Evolutionary conservation across 92 coral and sea anemone genomes (phyloP), one percentile per base, ranked within the genome.

Genomic region (Epizoanthus stellaris): DNA sequence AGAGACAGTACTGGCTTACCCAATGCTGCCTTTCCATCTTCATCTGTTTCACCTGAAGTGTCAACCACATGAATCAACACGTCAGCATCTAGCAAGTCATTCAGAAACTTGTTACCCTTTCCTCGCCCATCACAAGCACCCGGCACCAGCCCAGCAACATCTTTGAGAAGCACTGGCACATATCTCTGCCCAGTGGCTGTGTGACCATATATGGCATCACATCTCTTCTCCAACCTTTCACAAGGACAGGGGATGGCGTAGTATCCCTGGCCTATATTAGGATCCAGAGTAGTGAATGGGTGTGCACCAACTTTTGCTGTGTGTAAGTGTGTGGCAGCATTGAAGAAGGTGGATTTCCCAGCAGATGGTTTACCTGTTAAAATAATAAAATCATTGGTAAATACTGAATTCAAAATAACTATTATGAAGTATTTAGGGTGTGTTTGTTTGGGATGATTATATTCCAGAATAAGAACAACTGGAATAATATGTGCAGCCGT

Each of bases 101-200:
- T 93, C 73, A 93, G 81, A 74, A 93, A 91, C 75, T 86, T 91
- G 73, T 93, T 93, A 36, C 98, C 98, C 80, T 90, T 82, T 54
- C 95, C 98, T 12, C 98, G 87, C 47, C 95, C 98, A 25, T 93
- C 93, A 68, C 94, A 93, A 13, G 98, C 98, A n/a, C 98, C 98
- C 1, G 98, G 98, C 14, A 93, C 98, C 16, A 93, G 76, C 17
- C 98, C 98, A 34, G 97, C 98, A 6, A 93, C 95, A 82, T 93
- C 98, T 73, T 93, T 93, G 47, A 93, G 86, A 79, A 93, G 56
- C 14, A 93, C 95, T 40, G 98, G 98, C 14, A 91, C 85, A 87
- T 88, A 91, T 45, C 98, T 86, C 75, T 80, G 73, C 42, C 95
- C 92, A 38, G 34, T 60, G 5, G 86, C 95, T 81, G 88, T 86